phyloP scores from a whole-genome alignment of 2,888 invertebrate species.

The Operophtera brumata region DNA sequence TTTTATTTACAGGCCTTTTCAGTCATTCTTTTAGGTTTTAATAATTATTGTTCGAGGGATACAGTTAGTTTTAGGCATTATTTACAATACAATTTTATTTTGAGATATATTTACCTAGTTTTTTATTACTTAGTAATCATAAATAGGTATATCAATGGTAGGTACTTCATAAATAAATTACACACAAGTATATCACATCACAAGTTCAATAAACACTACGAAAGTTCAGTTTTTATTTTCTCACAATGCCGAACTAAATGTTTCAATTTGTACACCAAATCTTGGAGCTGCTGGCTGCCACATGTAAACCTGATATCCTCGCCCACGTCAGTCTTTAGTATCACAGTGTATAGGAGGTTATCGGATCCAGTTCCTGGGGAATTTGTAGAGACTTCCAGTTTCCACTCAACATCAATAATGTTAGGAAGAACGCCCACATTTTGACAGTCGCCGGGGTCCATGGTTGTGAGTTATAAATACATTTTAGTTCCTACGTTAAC shows the following conservation, averaged over 20 bases:
- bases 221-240: conserved; percentile 66
- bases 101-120: conserved; percentile 12
- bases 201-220: conserved; percentile 33
- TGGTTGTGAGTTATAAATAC: conserved; percentile 20
- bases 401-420: conserved; percentile 81
- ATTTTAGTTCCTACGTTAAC: background rate
- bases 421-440: conserved; percentile 65
- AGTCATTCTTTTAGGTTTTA: too few species aligned
- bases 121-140: background rate
- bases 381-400: conserved; percentile 77
- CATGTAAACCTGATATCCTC: conserved; percentile 81
- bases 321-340: conserved; percentile 63
- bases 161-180: conserved; percentile 7
- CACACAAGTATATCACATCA: background rate
- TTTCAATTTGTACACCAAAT: conserved; percentile 84
- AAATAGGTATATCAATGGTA: too few species aligned
- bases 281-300: conserved; percentile 83
- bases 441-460: conserved; percentile 42
- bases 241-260: conserved; percentile 83
- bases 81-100: conserved; percentile 5
- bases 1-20: too few species aligned
- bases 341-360: conserved; percentile 68
- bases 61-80: too few species aligned
- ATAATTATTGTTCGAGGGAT: too few species aligned
- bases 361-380: conserved; percentile 65